Evolutionary conservation across 2,888 invertebrate species (phyloP).

Genomic region (Dasysyrphus tricinctus): DNA sequence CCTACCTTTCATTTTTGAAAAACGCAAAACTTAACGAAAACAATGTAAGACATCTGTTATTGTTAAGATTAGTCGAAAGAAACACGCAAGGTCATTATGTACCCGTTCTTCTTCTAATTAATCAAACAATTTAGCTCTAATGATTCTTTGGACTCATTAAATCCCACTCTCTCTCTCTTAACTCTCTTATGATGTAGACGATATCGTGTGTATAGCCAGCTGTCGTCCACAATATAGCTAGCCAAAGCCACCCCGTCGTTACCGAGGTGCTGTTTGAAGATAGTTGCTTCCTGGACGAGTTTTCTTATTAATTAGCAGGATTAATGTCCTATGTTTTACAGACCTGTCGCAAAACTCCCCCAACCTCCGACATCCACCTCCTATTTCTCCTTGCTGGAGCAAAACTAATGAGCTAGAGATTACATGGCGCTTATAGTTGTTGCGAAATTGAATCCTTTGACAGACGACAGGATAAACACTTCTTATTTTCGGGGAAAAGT

Average conservation of each 20-base stretch:
- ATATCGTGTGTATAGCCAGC: constrained; percentile 29
- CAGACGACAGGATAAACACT: constrained; percentile 62
- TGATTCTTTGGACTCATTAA: constrained; percentile 63
- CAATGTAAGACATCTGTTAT: constrained; percentile 32
- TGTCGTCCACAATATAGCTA: constrained; percentile 9
- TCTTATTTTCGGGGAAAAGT: constrained; percentile 31
- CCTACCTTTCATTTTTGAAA: not conserved
- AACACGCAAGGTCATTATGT: constrained; percentile 57
- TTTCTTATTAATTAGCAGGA: constrained; percentile 65
- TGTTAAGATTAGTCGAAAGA: constrained; percentile 23
- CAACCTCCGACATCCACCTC: not conserved
- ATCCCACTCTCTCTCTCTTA: constrained; percentile 15
- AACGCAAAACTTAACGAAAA: constrained; percentile 20
- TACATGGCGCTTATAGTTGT: constrained; percentile 62
- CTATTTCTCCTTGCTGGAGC: not conserved
- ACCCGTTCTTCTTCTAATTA: constrained; percentile 59
- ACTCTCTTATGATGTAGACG: constrained; percentile 14
- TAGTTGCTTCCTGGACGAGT: constrained; percentile 36
- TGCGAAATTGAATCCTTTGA: constrained; percentile 67
- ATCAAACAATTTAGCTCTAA: constrained; percentile 66
- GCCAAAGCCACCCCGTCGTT: constrained; percentile 16
- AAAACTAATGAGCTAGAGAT: constrained; percentile 67
- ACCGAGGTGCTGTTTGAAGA: not conserved
- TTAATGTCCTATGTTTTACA: constrained; percentile 62
- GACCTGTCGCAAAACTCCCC: constrained; percentile 42